Percentiles rank a stretch among this genome's conserved stretches.
Evolutionary conservation across 2,888 invertebrate species (phyloP).

Genomic region (Parnassius mnemosyne): DNA sequence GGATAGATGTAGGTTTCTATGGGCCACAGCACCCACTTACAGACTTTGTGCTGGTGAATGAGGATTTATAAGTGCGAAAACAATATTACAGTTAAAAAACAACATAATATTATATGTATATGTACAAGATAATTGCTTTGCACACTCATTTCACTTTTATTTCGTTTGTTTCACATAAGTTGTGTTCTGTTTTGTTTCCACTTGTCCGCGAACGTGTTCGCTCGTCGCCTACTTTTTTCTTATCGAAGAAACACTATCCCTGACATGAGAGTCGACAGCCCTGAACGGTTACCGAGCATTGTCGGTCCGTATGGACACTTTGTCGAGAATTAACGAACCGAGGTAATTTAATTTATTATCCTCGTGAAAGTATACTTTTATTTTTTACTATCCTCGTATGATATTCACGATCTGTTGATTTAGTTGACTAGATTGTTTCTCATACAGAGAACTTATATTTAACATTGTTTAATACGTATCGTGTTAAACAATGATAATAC

Average conservation of each 20-base stretch:
- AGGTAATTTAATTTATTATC: slow-evolving; percentile 25
- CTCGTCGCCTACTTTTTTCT: slow-evolving; percentile 11
- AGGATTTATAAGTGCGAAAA: too few relatives aligned
- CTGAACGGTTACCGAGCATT: slow-evolving; percentile 9
- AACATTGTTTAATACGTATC: too few relatives aligned
- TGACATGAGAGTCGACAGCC: slow-evolving; percentile 3
- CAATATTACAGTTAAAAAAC: too few relatives aligned
- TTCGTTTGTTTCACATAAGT: too few relatives aligned
- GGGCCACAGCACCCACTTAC: too few relatives aligned
- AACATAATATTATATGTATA: too few relatives aligned
- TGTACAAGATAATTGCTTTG: too few relatives aligned
- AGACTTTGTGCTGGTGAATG: too few relatives aligned
- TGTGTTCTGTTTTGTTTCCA: slow-evolving; percentile 1
- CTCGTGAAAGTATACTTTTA: slow-evolving; percentile 11
- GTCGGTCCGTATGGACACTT: slow-evolving; percentile 3
- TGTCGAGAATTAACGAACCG: slow-evolving; percentile 24
- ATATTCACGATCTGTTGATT: slow-evolving; percentile 15
- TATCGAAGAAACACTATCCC: slow-evolving; percentile 15
- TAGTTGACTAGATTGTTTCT: slow-evolving; percentile 4
- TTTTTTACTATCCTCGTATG: slow-evolving; percentile 13
- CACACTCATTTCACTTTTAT: too few relatives aligned
- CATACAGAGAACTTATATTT: neutral
- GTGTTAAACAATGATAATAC: too few relatives aligned
- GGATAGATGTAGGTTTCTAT: too few relatives aligned
- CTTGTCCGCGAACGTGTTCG: neutral